Evolutionary conservation across 2,888 invertebrate genomes (phyloP), one percentile per base, ranked within the genome.

Genomic region (Alentia gelatinosa): DNA sequence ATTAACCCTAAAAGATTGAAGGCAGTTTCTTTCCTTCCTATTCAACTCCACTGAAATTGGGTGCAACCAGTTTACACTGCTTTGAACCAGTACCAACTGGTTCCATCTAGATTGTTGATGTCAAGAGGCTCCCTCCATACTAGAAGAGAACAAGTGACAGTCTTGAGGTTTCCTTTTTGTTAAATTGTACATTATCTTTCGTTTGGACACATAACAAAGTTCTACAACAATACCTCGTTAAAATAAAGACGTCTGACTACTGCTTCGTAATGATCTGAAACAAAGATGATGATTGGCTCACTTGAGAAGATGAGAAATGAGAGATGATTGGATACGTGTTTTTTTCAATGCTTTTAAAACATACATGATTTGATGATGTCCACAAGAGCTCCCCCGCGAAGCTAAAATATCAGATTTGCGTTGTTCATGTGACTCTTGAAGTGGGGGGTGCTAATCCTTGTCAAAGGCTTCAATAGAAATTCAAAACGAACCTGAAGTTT

Each of bases 301-400:
- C 74, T 33, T 74, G 74, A 74, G n/a, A 4, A 74, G 74, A 74
- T 74, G 74, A 74, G 74, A 74, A 74, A 74, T 74, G 74, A 74
- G 74, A 15, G 74, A 74, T 74, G 74, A 74, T 74, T 74, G 74
- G 74, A 15, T 74, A 74, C 15, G 7, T 74, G 30, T n/a, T n/a
- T 26, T 74, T 74, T 74, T 26, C 74, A 74, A 74, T 74, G 74
- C 30, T 30, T 74, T 63, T 74, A n/a, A 74, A 74, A 74, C 33
- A 47, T 19, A 47, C 47, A 74, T 74, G 74, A 74, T 74, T 33
- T 26, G 74, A 74, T 74, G 74, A 74, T 30, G 74, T 74, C 74
- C 74, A 33, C 74, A 74, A 74, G 26, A 74, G 26, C 12, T 74
- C 74, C 74, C 74, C 74, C n/a, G 19, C 33, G 74, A 74, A 30